phyloP scores from a whole-genome alignment of 2,113 vertebrate genomes.

The Meles meles region DNA sequence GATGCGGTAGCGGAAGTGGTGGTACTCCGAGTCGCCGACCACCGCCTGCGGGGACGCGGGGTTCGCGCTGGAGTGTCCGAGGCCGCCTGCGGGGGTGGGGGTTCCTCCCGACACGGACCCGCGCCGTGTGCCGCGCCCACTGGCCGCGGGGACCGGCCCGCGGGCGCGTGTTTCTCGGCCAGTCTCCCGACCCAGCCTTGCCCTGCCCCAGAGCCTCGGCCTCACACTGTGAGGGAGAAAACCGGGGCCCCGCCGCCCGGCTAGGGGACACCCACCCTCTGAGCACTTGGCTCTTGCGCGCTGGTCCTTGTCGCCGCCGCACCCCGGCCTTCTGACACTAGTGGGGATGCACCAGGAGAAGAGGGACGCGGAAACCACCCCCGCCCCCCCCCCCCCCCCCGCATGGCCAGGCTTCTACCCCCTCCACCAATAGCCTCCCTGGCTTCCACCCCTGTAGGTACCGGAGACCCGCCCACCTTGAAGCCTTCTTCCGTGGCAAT shows the following conservation, averaged over 20 bases:
- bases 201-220: neutral
- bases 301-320: neutral
- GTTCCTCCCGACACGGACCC: neutral
- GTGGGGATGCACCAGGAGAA: neutral
- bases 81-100: neutral
- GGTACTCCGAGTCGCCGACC: conserved; percentile 76
- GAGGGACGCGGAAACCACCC: no score
- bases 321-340: neutral
- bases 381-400: neutral
- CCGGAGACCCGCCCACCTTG: neutral
- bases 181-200: neutral
- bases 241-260: neutral
- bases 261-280: neutral
- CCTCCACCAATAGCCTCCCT: neutral
- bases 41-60: conserved; percentile 68
- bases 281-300: neutral
- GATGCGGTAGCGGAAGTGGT: conserved; percentile 80
- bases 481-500: neutral
- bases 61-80: fast-evolving
- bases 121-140: neutral
- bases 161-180: neutral
- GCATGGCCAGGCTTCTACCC: neutral
- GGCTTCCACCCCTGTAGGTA: neutral
- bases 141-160: fast-evolving
- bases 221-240: no score